These are phyloP conservation scores for Sinella curviseta DNA, from an alignment of 1,140 invertebrate genomes.

Conservation along the genomic window DNA sequence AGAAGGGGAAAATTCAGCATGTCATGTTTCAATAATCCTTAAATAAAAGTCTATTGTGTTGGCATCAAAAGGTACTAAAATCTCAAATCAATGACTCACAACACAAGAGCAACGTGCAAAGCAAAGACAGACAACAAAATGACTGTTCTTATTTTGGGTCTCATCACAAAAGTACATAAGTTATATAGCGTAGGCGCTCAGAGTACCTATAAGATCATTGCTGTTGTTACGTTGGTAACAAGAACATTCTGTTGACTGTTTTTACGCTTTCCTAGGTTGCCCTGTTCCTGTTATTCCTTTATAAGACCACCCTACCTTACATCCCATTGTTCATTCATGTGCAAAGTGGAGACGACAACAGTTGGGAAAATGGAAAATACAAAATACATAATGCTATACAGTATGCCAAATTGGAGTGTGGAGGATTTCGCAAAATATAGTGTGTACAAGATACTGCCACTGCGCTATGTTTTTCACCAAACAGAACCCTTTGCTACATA, in stretches of 20 bases:
- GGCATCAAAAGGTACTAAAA: background rate
- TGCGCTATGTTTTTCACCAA: background rate
- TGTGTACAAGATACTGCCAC: background rate
- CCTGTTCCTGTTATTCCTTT: background rate
- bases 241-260: no score
- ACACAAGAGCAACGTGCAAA: background rate
- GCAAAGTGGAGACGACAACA: background rate
- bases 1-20: no score
- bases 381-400: background rate
- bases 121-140: background rate
- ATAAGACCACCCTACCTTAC: no score
- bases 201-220: no score
- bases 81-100: background rate
- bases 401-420: no score
- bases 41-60: background rate
- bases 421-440: background rate
- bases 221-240: no score
- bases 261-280: background rate
- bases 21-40: background rate
- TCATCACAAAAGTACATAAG: no score
- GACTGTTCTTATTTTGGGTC: no score
- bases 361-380: slow-evolving; percentile 8
- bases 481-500: background rate
- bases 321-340: slow-evolving; percentile 15
- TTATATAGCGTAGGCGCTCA: no score